phyloP scores from a whole-genome alignment of 2,797 vertebrate genomes.

The Girardinus metallicus region DNA sequence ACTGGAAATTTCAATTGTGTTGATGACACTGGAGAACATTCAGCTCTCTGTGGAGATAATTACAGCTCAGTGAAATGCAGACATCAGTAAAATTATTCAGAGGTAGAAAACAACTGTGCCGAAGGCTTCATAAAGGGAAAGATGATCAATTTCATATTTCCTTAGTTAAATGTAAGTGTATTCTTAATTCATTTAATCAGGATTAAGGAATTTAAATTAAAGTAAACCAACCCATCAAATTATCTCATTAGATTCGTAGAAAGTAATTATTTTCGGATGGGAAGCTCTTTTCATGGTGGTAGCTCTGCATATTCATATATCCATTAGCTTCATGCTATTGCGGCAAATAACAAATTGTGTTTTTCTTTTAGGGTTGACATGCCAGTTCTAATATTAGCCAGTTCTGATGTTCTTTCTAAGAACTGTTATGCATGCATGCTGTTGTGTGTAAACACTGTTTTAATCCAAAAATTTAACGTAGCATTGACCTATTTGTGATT shows the following conservation, averaged over 20 bases:
- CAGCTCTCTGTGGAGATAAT: conserved; percentile 61
- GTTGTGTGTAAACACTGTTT: not conserved
- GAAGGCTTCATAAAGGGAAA: conserved; percentile 45
- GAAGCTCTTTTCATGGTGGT: conserved; percentile 11
- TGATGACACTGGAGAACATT: conserved; percentile 62
- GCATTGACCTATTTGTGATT: not conserved
- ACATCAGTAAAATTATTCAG: conserved; percentile 67
- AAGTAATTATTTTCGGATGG: conserved; percentile 45
- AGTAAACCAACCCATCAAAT: conserved; percentile 57
- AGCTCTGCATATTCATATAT: not conserved
- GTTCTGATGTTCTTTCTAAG: conserved; percentile 3
- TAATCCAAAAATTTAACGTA: not conserved
- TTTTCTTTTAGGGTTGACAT: conserved; percentile 1
- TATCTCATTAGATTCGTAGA: conserved; percentile 52
- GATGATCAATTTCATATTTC: conserved; percentile 34
- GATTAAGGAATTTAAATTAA: conserved; percentile 59
- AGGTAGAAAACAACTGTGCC: conserved; percentile 58
- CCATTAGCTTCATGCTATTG: not conserved
- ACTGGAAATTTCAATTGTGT: conserved; percentile 59
- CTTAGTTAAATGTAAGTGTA: conserved; percentile 56
- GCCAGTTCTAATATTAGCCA: not conserved
- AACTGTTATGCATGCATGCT: not conserved
- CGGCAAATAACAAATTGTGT: not conserved
- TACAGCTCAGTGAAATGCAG: conserved; percentile 68
- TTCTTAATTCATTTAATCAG: conserved; percentile 55